These are phyloP conservation scores for Drosophila rhopaloa DNA, from an alignment of 1,140 invertebrate genomes.

Conservation along the genomic window DNA sequence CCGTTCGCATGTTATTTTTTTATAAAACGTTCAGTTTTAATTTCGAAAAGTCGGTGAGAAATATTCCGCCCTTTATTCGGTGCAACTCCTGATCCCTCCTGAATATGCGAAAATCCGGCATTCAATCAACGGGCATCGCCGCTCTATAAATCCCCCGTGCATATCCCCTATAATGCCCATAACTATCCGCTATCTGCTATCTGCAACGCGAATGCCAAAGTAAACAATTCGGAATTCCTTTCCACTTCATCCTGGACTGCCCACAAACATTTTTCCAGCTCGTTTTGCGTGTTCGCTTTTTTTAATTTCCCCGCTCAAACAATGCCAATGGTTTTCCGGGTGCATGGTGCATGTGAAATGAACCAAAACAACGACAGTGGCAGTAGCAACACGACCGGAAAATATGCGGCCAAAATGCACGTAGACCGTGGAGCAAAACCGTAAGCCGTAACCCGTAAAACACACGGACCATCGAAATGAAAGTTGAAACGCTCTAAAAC, in stretches of 20 bases:
- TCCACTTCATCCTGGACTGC: constrained; percentile 26
- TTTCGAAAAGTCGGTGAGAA: constrained; percentile 16
- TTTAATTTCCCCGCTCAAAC: constrained; percentile 76
- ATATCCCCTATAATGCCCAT: constrained; percentile 40
- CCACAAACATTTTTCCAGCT: constrained; percentile 41
- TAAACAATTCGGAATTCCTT: constrained; percentile 52
- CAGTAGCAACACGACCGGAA: constrained; percentile 55
- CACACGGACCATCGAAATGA: constrained; percentile 12
- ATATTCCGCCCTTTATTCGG: constrained; percentile 2
- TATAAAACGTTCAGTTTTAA: constrained; percentile 17
- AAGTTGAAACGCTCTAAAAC: constrained; percentile 22
- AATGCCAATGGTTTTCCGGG: constrained; percentile 64
- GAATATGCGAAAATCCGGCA: constrained; percentile 41
- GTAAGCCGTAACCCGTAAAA: constrained; percentile 22
- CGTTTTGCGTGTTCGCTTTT: constrained; percentile 38
- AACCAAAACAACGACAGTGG: constrained; percentile 50
- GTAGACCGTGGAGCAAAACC: constrained; percentile 29
- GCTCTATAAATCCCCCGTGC: constrained; percentile 40
- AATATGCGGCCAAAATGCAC: constrained; percentile 74
- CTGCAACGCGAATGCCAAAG: constrained; percentile 44
- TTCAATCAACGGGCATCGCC: constrained; percentile 40
- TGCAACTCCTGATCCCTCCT: constrained; percentile 21
- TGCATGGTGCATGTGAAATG: constrained; percentile 82
- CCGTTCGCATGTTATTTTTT: constrained; percentile 1
- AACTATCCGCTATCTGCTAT: constrained; percentile 56